phyloP scores from a whole-genome alignment of 2,113 vertebrate genomes.

The Megaceryle maxima region DNA sequence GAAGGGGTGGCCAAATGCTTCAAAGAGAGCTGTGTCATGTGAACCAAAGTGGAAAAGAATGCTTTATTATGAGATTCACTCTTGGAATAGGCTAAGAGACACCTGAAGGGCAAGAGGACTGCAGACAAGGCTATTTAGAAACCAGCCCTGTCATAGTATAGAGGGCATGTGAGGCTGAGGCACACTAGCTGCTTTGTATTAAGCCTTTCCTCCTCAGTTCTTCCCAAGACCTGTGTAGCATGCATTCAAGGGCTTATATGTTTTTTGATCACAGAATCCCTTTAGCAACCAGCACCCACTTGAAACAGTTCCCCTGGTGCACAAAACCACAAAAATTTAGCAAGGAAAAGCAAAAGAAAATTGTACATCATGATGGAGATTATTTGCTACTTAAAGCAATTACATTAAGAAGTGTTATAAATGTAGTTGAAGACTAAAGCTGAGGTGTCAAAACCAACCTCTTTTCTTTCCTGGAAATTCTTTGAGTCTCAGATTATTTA shows the following conservation, averaged over 20 bases:
- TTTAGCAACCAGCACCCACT: not conserved
- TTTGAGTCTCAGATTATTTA: not conserved
- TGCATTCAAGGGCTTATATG: not conserved
- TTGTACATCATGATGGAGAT: not conserved
- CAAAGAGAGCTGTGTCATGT: not conserved
- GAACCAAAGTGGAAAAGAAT: not conserved
- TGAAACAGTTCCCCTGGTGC: rapidly evolving
- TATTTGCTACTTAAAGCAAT: not conserved
- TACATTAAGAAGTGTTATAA: not conserved
- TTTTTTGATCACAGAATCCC: not conserved
- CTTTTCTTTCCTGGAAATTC: not conserved
- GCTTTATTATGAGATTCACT: not conserved
- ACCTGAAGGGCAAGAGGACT: not conserved
- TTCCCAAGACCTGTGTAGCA: not conserved
- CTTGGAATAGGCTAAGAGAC: not conserved
- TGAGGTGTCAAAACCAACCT: not conserved
- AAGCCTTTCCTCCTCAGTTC: not conserved
- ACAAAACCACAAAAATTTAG: not conserved
- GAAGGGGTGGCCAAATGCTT: not conserved
- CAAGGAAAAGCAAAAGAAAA: not conserved
- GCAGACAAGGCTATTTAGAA: not conserved
- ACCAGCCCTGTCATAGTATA: not conserved
- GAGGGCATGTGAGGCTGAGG: not conserved
- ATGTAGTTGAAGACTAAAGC: not conserved
- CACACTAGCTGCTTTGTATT: not conserved